Conservation (phyloP, 2,888 invertebrate genomes). For the Autographa pulchrina region DNA sequence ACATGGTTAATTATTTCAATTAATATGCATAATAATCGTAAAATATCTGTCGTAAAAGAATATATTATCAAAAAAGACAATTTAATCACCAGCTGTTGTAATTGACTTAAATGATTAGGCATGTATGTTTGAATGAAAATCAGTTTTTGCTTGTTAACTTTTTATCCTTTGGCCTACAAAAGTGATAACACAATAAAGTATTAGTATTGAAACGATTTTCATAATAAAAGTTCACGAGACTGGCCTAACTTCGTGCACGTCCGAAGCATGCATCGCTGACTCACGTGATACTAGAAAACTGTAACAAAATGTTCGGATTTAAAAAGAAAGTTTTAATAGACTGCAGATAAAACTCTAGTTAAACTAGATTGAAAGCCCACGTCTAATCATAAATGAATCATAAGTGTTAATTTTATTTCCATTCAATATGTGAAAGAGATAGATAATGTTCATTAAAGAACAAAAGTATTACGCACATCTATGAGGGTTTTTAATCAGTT, state of each 20-base stretch:
- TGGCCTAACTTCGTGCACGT: neutral
- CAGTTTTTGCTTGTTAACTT: neutral
- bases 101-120: neutral
- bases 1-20: slow-evolving; percentile 9
- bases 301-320: slow-evolving; percentile 27
- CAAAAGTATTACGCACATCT: slow-evolving; percentile 72
- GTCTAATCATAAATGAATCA: slow-evolving; percentile 40
- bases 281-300: slow-evolving; percentile 27
- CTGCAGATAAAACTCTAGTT: slow-evolving; percentile 29
- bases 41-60: neutral
- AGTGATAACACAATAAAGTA: neutral
- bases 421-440: slow-evolving; percentile 50
- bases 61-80: neutral
- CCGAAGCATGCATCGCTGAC: slow-evolving; percentile 1
- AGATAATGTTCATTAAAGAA: slow-evolving; percentile 66
- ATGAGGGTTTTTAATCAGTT: slow-evolving; percentile 78
- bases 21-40: neutral
- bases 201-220: neutral
- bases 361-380: slow-evolving; percentile 35
- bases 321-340: slow-evolving; percentile 41
- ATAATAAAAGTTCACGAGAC: slow-evolving; percentile 1
- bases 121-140: neutral
- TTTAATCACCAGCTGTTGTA: neutral
- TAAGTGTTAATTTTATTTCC: slow-evolving; percentile 40
- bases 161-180: neutral